These are phyloP conservation scores for Rynchops niger DNA, from an alignment of 2,113 vertebrate genomes.

Conservation along the genomic window DNA sequence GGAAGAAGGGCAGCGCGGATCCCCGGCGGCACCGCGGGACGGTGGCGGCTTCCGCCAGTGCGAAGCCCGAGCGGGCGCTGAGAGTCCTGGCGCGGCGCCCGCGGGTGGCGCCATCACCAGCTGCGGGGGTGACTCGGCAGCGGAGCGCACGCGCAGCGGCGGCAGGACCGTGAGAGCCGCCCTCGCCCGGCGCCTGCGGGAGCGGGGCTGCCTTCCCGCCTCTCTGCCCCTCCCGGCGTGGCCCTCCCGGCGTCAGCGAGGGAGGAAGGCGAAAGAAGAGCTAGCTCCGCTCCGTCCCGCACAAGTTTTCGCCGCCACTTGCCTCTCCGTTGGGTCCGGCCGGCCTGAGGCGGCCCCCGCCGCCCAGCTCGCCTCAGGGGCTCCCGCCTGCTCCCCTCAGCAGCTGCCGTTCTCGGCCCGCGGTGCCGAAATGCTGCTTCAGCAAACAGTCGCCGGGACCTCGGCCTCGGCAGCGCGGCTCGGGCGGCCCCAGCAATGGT, in stretches of 20 bases:
- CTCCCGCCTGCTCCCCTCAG: not conserved
- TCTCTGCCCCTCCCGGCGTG: fast-evolving
- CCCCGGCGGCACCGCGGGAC: fast-evolving
- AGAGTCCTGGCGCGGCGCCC: not conserved
- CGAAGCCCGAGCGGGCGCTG: not conserved
- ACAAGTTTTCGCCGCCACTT: not conserved
- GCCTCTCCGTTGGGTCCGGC: no score
- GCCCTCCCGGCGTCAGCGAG: fast-evolving
- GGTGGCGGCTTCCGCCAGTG: fast-evolving
- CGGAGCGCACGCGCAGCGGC: fast-evolving
- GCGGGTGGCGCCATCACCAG: fast-evolving
- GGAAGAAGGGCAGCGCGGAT: not conserved
- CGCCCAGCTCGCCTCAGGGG: not conserved
- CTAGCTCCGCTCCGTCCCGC: fast-evolving
- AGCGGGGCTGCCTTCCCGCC: fast-evolving
- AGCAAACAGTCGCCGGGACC: no score
- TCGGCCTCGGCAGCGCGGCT: not conserved
- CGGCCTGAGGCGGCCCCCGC: fast-evolving
- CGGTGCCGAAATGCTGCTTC: no score
- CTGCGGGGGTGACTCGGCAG: no score
- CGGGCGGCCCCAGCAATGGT: not conserved
- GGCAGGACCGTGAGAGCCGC: fast-evolving
- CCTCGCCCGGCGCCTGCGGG: fast-evolving
- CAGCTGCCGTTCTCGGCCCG: no score
- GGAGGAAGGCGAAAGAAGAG: fast-evolving